phyloP scores from a whole-genome alignment of 2,888 invertebrate genomes.

The Erebia aethiops region DNA sequence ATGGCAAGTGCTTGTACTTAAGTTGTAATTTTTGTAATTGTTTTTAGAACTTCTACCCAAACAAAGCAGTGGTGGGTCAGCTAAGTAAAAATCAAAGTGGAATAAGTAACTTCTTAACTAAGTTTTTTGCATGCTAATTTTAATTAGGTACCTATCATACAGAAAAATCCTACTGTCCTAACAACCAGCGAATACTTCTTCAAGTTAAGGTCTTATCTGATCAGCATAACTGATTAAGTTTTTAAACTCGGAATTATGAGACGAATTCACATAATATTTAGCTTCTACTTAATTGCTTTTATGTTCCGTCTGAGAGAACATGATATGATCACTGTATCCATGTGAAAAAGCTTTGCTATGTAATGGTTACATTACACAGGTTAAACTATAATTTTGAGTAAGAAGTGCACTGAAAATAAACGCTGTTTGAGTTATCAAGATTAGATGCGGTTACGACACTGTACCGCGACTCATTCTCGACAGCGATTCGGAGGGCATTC shows the following conservation, averaged over 20 bases:
- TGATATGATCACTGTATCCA: conserved; percentile 35
- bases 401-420: background rate
- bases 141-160: too few relatives aligned
- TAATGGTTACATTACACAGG: conserved; percentile 12
- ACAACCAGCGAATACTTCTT: conserved; percentile 10
- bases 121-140: background rate
- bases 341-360: conserved; percentile 33
- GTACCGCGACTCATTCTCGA: conserved; percentile 49
- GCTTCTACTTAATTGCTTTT: conserved; percentile 38
- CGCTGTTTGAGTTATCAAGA: conserved; percentile 7
- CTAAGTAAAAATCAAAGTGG: background rate
- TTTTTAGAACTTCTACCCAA: too few relatives aligned
- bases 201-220: conserved; percentile 27
- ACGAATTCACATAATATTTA: conserved; percentile 33
- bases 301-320: conserved; percentile 38
- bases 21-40: too few relatives aligned
- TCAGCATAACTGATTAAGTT: conserved; percentile 35
- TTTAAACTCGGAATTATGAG: conserved; percentile 30
- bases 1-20: too few relatives aligned
- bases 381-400: background rate
- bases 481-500: conserved; percentile 68
- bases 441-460: conserved; percentile 51
- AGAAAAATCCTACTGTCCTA: conserved; percentile 4
- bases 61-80: too few relatives aligned
- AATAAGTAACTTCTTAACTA: background rate